A percentile compares a stretch with the other conserved stretches of the same genome.
Evolutionary conservation across 2,113 vertebrate genomes (phyloP).

Genomic region (Leucoraja erinaceus): DNA sequence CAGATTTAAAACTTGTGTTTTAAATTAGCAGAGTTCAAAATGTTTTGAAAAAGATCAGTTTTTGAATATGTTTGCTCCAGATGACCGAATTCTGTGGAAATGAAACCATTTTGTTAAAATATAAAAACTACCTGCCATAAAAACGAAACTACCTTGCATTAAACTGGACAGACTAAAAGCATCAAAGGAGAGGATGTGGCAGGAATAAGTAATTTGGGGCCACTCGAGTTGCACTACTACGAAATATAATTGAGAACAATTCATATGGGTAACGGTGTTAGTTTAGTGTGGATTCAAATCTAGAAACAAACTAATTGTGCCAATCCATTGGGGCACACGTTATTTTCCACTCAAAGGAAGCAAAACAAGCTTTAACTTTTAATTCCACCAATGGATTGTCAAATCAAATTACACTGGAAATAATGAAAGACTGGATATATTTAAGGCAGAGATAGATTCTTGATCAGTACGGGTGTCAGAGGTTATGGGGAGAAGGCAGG

Average conservation of each 20-base stretch:
- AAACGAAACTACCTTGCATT: background rate
- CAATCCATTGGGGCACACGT: background rate
- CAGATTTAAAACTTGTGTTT: background rate
- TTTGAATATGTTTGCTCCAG: background rate
- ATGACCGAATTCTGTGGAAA: background rate
- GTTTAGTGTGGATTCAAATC: background rate
- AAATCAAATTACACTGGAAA: background rate
- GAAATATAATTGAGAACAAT: background rate
- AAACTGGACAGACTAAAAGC: background rate
- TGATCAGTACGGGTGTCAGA: no score
- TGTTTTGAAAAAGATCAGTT: background rate
- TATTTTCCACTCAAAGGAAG: background rate
- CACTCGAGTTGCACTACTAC: background rate
- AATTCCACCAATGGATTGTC: background rate
- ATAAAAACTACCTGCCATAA: background rate
- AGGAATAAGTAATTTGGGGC: background rate
- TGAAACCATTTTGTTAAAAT: background rate
- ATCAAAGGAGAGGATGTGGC: background rate
- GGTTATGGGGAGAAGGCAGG: no score
- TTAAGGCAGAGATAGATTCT: no score
- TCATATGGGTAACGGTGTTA: background rate
- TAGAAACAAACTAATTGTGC: background rate
- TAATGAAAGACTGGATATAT: background rate
- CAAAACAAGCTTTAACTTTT: background rate
- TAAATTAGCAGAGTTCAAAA: background rate